phyloP scores from a whole-genome alignment of 2,888 invertebrate genomes.

The Ectobius pallidus region DNA sequence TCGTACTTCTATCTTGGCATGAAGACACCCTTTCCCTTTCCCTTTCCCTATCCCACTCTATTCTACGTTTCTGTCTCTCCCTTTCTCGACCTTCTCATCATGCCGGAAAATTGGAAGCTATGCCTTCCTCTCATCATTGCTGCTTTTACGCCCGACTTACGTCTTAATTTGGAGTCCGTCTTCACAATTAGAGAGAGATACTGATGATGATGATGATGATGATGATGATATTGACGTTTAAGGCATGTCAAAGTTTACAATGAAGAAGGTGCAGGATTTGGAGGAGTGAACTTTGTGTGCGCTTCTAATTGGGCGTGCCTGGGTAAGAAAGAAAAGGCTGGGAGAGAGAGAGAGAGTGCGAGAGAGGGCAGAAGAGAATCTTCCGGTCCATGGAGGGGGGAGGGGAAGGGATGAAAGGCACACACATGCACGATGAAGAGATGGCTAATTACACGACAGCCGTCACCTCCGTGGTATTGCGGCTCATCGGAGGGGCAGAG shows the following conservation, averaged over 20 bases:
- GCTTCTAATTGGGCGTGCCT: conserved; percentile 22
- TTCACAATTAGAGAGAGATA: conserved; percentile 4
- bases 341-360: neutral
- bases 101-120: conserved; percentile 18
- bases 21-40: too few relatives aligned
- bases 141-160: conserved; percentile 4
- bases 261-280: neutral
- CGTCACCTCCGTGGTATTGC: neutral
- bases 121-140: neutral
- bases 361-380: neutral
- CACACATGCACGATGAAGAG: conserved; percentile 6
- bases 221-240: conserved; percentile 25
- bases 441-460: conserved; percentile 17
- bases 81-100: neutral
- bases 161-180: conserved; percentile 2
- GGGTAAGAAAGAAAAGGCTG: conserved; percentile 1
- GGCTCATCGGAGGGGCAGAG: conserved; percentile 22
- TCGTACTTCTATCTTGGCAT: too few relatives aligned
- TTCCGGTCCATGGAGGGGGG: neutral
- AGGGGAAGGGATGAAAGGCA: neutral
- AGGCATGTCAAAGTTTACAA: conserved; percentile 17
- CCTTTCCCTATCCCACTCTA: too few relatives aligned
- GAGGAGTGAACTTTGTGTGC: neutral
- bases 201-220: neutral
- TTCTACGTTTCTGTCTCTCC: too few relatives aligned